These are phyloP conservation scores for Charadrius vociferus DNA, from an alignment of 2,113 vertebrate genomes.

Conservation along the genomic window DNA sequence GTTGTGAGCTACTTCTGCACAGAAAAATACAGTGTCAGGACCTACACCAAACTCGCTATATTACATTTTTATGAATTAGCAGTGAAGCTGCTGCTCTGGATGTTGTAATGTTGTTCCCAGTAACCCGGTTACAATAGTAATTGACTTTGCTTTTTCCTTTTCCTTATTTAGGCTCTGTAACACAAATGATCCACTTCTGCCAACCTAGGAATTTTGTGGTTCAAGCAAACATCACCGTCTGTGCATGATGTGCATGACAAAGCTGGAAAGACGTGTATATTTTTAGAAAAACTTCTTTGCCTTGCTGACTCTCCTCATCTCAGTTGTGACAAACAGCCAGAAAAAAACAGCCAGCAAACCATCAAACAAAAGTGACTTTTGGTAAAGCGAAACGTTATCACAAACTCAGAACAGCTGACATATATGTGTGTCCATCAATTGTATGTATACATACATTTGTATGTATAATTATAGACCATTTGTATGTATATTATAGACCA, in stretches of 20 bases:
- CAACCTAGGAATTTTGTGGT: constrained; percentile 3
- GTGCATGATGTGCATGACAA: background rate
- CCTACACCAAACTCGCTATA: background rate
- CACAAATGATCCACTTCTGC: background rate
- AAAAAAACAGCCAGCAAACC: background rate
- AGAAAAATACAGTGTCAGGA: background rate
- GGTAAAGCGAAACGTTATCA: background rate
- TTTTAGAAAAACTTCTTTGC: background rate
- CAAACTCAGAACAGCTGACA: background rate
- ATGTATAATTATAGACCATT: too few relatives aligned
- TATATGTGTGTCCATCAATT: too few relatives aligned
- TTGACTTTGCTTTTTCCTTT: background rate
- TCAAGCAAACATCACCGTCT: background rate
- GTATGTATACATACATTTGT: too few relatives aligned
- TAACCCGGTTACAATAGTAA: background rate
- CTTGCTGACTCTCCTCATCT: background rate
- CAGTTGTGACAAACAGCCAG: background rate
- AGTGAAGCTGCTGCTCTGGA: background rate
- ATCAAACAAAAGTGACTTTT: background rate
- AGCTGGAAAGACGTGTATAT: background rate
- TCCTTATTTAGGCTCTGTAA: background rate
- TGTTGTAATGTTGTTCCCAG: background rate
- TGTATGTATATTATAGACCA: too few relatives aligned
- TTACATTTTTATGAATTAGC: background rate
- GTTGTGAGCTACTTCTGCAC: background rate